Conservation (phyloP, 1,140 invertebrate genomes). For the Heliothis virescens region DNA sequence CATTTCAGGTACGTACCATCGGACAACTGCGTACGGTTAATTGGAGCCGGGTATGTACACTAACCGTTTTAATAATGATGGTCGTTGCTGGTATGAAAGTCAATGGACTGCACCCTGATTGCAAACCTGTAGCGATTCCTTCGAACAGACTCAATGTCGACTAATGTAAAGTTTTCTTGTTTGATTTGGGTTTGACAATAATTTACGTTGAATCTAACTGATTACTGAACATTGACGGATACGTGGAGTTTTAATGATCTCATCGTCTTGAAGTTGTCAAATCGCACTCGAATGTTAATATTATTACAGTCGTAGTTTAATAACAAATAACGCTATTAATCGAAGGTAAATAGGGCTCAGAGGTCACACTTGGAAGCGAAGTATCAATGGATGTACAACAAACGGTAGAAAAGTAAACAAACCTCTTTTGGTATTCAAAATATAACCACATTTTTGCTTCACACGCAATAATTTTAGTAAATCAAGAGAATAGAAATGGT, state of each 20-base stretch:
- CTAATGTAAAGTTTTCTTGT: conserved; percentile 23
- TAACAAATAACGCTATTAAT: conserved; percentile 37
- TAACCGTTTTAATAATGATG: conserved; percentile 47
- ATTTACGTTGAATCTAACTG: conserved; percentile 12
- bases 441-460: background rate
- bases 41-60: conserved; percentile 48
- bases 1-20: conserved; percentile 70
- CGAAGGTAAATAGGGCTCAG: conserved; percentile 45
- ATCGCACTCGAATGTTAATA: conserved; percentile 12
- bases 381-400: conserved; percentile 10
- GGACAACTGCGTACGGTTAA: conserved; percentile 44
- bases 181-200: conserved; percentile 39
- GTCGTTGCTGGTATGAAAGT: conserved; percentile 50
- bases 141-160: conserved; percentile 27
- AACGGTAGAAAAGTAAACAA: background rate
- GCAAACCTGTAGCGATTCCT: conserved; percentile 44
- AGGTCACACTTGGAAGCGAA: conserved; percentile 33
- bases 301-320: conserved; percentile 30
- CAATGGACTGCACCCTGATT: conserved; percentile 43
- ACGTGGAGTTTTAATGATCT: conserved; percentile 22
- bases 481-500: background rate
- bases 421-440: background rate
- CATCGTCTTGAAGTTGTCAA: background rate
- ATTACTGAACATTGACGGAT: background rate
- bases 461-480: background rate